Percentiles rank a stretch among this genome's conserved stretches.
phyloP scores from a whole-genome alignment of 2,888 invertebrate species.

The Caenorhabditis sulstoni region DNA sequence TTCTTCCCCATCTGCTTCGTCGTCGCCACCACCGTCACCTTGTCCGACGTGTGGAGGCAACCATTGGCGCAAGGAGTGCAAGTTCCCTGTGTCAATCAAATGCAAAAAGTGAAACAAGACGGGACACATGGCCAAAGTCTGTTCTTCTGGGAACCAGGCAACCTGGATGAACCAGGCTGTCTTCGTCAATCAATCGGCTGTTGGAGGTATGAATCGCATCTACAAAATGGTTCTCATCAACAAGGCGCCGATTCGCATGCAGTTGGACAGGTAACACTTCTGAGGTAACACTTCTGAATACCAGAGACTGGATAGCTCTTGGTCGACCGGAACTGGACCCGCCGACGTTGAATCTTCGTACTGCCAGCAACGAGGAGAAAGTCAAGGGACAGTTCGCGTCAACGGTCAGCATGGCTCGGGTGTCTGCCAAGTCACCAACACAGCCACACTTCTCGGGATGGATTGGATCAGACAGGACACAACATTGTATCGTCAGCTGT shows the following conservation, averaged over 20 bases:
- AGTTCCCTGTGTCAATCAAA: background rate
- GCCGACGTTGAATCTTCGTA: background rate
- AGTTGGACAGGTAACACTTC: background rate
- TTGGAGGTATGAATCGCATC: background rate
- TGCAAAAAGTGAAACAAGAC: conserved; percentile 14
- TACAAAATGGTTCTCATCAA: background rate
- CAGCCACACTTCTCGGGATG: background rate
- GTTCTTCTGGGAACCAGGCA: background rate
- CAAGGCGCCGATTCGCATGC: background rate
- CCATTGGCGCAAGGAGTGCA: conserved; percentile 7
- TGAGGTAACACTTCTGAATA: background rate
- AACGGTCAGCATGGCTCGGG: background rate
- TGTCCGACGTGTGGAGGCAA: conserved; percentile 5
- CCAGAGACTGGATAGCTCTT: background rate
- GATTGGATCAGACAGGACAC: background rate
- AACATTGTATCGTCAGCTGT: background rate
- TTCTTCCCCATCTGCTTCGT: background rate
- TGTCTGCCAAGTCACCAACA: background rate
- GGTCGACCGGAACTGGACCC: background rate
- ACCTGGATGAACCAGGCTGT: background rate
- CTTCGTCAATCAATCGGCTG: too few species aligned
- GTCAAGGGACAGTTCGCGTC: too few species aligned
- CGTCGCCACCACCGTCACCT: conserved; percentile 1
- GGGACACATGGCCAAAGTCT: conserved; percentile 14
- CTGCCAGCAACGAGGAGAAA: background rate